Evolutionary conservation across 2,113 vertebrate species (phyloP).

Genomic region (Coptodon rendalli): DNA sequence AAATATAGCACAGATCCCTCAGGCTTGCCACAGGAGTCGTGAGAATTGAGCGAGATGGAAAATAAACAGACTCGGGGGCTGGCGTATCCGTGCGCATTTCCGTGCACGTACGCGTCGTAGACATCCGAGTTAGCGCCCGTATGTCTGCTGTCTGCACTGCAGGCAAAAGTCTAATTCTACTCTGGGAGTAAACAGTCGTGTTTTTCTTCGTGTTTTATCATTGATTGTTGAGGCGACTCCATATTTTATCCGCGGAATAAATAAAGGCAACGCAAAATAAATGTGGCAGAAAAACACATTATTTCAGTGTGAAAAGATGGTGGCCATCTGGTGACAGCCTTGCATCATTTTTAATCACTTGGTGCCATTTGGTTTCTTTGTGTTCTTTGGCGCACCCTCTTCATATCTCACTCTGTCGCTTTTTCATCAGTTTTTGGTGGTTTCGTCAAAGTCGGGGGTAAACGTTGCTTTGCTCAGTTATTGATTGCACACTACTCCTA

Average conservation of each 20-base stretch:
- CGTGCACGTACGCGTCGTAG: background rate
- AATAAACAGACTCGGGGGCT: conserved; percentile 60
- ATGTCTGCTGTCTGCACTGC: conserved; percentile 44
- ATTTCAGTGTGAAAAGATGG: conserved; percentile 33
- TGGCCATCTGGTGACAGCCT: conserved; percentile 55
- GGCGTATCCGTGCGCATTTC: conserved; percentile 23
- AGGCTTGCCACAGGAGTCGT: conserved; percentile 53
- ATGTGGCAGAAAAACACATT: conserved; percentile 51
- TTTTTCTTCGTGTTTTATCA: conserved; percentile 20
- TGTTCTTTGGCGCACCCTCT: conserved; percentile 14
- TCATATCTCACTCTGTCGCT: conserved; percentile 24
- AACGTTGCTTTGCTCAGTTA: background rate
- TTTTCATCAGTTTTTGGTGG: conserved; percentile 4
- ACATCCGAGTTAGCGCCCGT: conserved; percentile 20
- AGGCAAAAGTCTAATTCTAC: conserved; percentile 23
- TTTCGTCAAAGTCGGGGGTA: background rate
- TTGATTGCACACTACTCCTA: background rate
- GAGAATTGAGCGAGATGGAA: conserved; percentile 53
- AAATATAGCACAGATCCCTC: conserved; percentile 49
- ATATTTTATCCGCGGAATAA: conserved; percentile 33
- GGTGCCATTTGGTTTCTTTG: conserved; percentile 5
- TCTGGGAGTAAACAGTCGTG: background rate
- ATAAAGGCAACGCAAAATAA: conserved; percentile 37
- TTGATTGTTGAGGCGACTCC: conserved; percentile 13
- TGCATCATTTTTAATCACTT: conserved; percentile 45